phyloP scores from a whole-genome alignment of 2,797 vertebrate genomes.

The Poliocrania exsul region DNA sequence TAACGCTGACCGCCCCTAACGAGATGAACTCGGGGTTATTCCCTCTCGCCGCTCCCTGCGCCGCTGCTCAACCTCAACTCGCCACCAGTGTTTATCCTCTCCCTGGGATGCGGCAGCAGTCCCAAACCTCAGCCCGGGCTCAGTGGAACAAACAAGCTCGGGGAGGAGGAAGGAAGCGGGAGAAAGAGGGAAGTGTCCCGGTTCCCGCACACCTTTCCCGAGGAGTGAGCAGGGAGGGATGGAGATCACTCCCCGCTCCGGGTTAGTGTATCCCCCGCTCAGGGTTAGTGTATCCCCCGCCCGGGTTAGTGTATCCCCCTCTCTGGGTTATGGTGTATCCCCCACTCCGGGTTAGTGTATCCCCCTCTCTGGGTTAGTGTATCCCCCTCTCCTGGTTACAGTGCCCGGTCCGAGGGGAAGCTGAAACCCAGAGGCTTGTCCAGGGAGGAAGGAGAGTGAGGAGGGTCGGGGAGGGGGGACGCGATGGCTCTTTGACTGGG shows the following conservation, averaged over 20 bases:
- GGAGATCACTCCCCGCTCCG: not conserved
- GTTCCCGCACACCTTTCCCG: not conserved
- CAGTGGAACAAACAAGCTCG: not conserved
- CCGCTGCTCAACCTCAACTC: slow-evolving; percentile 74
- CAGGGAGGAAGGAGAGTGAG: slow-evolving; percentile 27
- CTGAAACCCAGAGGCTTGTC: not conserved
- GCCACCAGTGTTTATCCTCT: slow-evolving; percentile 59
- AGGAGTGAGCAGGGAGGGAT: not conserved
- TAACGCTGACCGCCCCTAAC: slow-evolving; percentile 64
- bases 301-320: too few species aligned
- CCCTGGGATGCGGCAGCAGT: not conserved
- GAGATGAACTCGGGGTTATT: slow-evolving; percentile 72
- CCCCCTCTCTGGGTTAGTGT: not conserved
- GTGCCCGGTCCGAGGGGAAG: not conserved
- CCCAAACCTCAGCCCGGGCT: slow-evolving; percentile 17
- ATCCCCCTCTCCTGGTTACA: not conserved
- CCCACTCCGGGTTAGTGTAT: too few species aligned
- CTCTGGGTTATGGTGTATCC: too few species aligned
- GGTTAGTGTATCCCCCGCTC: not conserved
- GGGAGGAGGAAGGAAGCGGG: not conserved
- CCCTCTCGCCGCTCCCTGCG: slow-evolving; percentile 36
- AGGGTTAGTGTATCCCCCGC: too few species aligned
- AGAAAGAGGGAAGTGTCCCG: not conserved
- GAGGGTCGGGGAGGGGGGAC: slow-evolving; percentile 5
- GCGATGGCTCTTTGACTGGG: slow-evolving; percentile 73